phyloP scores from a whole-genome alignment of 2,888 invertebrate species.

The Drepanosiphum platanoidis region DNA sequence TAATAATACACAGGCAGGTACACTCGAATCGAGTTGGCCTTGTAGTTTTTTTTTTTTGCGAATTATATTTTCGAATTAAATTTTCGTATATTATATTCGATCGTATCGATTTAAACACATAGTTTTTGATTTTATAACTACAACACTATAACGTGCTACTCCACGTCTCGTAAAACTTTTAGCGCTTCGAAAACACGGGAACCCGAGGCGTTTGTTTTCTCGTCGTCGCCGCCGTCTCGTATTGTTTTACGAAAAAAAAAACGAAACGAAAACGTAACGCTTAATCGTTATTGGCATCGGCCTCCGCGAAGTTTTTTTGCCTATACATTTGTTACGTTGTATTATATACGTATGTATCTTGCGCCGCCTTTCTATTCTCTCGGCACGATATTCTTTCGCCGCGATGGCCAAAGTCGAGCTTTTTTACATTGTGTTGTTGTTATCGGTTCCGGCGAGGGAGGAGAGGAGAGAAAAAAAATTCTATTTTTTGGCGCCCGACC shows the following conservation, averaged over 20 bases:
- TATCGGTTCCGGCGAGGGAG: constrained; percentile 12
- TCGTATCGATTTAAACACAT: too few relatives aligned
- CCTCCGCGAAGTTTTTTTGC: neutral
- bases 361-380: neutral
- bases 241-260: neutral
- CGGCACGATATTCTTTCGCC: neutral
- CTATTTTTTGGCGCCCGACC: constrained; percentile 49
- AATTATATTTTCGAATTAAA: too few relatives aligned
- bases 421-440: constrained; percentile 17
- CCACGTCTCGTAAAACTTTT: too few relatives aligned
- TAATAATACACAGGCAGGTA: too few relatives aligned
- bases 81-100: too few relatives aligned
- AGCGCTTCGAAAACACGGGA: too few relatives aligned
- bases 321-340: neutral
- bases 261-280: neutral
- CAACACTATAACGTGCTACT: too few relatives aligned
- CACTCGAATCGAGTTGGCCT: too few relatives aligned
- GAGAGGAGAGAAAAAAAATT: constrained; percentile 13
- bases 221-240: too few relatives aligned
- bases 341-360: neutral
- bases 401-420: neutral
- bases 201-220: too few relatives aligned
- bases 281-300: constrained; percentile 32
- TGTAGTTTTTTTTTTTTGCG: too few relatives aligned
- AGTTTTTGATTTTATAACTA: too few relatives aligned